phyloP scores from a whole-genome alignment of 2,113 vertebrate species.

The Amazona guildingii region DNA sequence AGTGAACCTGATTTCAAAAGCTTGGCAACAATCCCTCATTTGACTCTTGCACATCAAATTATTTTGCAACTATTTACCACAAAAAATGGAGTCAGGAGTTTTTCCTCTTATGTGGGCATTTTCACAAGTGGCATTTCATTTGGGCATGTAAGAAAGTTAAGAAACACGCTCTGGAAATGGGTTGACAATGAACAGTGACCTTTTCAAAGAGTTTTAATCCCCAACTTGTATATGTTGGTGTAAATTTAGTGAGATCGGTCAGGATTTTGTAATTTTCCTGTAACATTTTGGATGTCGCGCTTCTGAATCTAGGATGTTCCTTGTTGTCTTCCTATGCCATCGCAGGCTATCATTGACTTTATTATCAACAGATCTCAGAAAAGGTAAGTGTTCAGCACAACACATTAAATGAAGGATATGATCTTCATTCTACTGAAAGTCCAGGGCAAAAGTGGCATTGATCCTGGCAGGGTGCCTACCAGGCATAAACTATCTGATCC shows the following conservation, averaged over 20 bases:
- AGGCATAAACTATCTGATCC: neutral
- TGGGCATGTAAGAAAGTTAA: neutral
- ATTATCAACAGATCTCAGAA: neutral
- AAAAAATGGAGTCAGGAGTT: neutral
- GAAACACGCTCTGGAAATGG: neutral
- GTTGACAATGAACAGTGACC: neutral
- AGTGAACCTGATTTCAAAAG: slow-evolving; percentile 54
- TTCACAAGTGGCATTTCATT: neutral
- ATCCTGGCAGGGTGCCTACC: neutral
- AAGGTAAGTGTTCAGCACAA: neutral
- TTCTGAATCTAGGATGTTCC: neutral
- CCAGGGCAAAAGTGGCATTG: neutral
- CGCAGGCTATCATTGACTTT: neutral
- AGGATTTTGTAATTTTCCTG: neutral
- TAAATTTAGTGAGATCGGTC: neutral
- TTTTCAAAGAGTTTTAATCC: neutral
- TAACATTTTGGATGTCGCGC: neutral
- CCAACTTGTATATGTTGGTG: neutral
- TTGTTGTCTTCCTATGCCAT: neutral
- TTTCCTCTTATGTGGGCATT: fast-evolving
- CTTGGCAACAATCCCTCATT: slow-evolving; percentile 28
- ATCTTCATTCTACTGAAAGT: neutral
- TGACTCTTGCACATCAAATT: slow-evolving; percentile 27
- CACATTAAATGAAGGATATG: neutral
- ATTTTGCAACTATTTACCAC: slow-evolving; percentile 43